A percentile compares a stretch with the other conserved stretches of the same genome.
phyloP scores from a whole-genome alignment of 2,797 vertebrate genomes.

The Cossypha dichroa region DNA sequence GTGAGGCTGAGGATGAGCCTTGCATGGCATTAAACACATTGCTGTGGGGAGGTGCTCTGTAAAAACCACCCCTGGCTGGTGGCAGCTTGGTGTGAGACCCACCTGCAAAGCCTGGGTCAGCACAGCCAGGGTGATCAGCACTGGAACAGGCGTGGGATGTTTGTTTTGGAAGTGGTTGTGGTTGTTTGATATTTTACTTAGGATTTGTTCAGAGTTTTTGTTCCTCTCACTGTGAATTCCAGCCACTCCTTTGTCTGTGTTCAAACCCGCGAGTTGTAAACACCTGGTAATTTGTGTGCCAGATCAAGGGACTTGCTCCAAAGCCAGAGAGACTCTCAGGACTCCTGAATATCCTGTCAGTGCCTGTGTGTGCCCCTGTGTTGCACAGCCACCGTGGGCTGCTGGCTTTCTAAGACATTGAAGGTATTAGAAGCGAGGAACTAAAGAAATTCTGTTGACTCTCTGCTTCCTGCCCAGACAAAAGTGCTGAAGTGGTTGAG shows the following conservation, averaged over 20 bases:
- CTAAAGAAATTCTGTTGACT: not conserved
- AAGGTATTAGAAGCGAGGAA: not conserved
- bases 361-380: not conserved
- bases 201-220: not conserved
- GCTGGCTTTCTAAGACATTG: not conserved
- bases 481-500: accelerated
- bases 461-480: not conserved
- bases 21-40: not conserved
- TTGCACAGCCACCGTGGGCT: not conserved
- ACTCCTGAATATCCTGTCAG: not conserved
- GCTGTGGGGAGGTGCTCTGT: not conserved
- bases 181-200: not conserved
- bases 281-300: not conserved
- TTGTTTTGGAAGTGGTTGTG: not conserved
- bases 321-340: not conserved
- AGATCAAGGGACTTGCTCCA: not conserved
- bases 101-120: not conserved
- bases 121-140: accelerated
- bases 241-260: not conserved
- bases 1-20: not conserved
- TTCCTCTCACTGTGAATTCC: not conserved
- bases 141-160: accelerated
- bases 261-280: not conserved
- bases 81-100: not conserved
- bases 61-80: not conserved